Base-by-base conservation (phyloP, 2,888 invertebrate genomes). In the Drosophila nigricruria region DNA sequence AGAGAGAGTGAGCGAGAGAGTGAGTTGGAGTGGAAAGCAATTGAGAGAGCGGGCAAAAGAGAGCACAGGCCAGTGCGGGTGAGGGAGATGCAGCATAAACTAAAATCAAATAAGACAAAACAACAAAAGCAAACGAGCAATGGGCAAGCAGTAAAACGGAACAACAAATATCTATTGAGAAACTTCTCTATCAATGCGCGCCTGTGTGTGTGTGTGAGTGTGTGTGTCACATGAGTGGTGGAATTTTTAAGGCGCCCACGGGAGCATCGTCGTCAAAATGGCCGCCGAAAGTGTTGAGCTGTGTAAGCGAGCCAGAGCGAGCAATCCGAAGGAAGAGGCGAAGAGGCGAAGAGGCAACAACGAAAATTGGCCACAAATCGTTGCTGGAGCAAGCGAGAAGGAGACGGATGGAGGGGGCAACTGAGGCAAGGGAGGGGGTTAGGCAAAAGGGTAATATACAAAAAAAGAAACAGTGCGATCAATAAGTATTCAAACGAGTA, bases 251-350 rank as follows among this genome's bases (percentile, higher is more conserved):
- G 79, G 63, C 65, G 61, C 69, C 54, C 70, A 66, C 40, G 70
- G 72, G 80, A 78, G 66, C 70, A 85, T 50, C 58, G 50, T 57
- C 69, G 65, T 64, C 89, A 91, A 90, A 90, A 90, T 90, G 91
- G 90, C 90, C 72, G 88, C 86, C 81, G 70, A 86, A 91, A 88
- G 83, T 89, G 83, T 89, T 83, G 68, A 90, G 80, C 57, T 68
- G 68, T 79, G 69, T 69, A 76, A 47, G 74, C 58, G 67, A 71
- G 54, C 40, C n/a, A 54, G 40, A 40, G 30, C 20, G 54, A 30
- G 36, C 36, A 8, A 18, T 14, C 5, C n/a, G 62, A 25, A 62
- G 32, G n/a, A n/a, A n/a, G n/a, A n/a, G n/a, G 8, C 1, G 42
- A 40, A 64, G 47, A 40, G 49, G 14, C 23, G 27, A 27, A 30